These are phyloP conservation scores for Yponomeuta evonymella DNA, from an alignment of 2,888 invertebrate species.

Conservation along the genomic window DNA sequence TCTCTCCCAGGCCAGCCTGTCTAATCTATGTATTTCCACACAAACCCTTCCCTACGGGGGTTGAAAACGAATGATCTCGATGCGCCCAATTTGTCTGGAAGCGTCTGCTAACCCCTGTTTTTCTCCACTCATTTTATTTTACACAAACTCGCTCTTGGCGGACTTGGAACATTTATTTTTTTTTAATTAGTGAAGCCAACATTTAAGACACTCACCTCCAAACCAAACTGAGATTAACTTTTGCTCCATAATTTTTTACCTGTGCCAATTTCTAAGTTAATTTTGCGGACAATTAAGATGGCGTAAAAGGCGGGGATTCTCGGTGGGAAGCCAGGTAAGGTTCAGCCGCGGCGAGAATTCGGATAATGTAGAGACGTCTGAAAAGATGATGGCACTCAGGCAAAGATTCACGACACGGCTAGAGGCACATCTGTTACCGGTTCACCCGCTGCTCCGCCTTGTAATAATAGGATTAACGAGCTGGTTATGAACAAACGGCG, in stretches of 20 bases:
- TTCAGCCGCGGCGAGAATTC: conserved; percentile 3
- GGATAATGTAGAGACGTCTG: conserved; percentile 5
- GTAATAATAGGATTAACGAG: conserved; percentile 74
- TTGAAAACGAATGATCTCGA: background rate
- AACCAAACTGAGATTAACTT: conserved; percentile 5
- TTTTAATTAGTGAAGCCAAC: background rate
- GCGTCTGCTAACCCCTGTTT: background rate
- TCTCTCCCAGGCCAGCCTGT: background rate
- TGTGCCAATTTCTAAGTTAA: conserved; percentile 3
- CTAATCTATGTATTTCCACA: background rate
- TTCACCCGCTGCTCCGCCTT: conserved; percentile 64
- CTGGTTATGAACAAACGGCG: conserved; percentile 75
- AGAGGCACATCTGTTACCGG: conserved; percentile 69
- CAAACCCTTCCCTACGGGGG: background rate
- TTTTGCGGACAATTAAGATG: conserved; percentile 8
- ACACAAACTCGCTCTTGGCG: background rate
- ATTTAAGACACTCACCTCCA: background rate
- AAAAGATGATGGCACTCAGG: conserved; percentile 10
- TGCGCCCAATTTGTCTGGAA: conserved; percentile 1
- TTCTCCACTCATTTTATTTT: background rate
- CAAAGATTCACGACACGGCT: conserved; percentile 20
- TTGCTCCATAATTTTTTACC: background rate
- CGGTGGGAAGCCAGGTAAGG: background rate
- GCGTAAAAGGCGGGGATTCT: background rate
- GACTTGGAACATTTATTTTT: background rate